These are phyloP conservation scores for Dexiosoma caninum DNA, from an alignment of 2,888 invertebrate species.

Conservation along the genomic window DNA sequence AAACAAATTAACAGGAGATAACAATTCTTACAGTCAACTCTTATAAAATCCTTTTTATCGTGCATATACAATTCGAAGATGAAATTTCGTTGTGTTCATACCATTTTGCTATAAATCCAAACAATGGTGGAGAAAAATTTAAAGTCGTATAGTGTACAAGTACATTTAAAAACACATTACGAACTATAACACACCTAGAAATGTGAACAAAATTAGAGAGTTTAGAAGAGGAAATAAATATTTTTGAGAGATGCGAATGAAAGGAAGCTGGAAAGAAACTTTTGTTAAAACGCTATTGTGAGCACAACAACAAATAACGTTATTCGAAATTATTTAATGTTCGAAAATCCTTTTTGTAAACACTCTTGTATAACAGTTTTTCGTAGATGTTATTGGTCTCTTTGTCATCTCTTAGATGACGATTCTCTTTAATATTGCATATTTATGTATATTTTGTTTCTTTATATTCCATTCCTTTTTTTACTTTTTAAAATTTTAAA, in stretches of 20 bases:
- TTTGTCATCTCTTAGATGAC: not conserved
- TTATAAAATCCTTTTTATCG: slow-evolving; percentile 17
- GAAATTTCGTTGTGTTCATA: slow-evolving; percentile 33
- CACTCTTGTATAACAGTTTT: slow-evolving; percentile 53
- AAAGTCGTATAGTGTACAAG: not conserved
- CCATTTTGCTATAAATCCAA: slow-evolving; percentile 3
- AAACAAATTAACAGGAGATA: not conserved
- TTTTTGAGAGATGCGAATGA: not conserved
- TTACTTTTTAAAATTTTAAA: slow-evolving; percentile 48
- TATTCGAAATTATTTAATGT: slow-evolving; percentile 20
- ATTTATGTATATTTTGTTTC: slow-evolving; percentile 10
- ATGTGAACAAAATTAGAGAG: not conserved
- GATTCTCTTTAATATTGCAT: slow-evolving; percentile 7
- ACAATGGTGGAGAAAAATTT: not conserved
- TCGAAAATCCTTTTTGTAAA: slow-evolving; percentile 11
- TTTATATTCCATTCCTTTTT: slow-evolving; percentile 12
- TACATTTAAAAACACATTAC: not conserved
- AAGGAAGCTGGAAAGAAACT: not conserved
- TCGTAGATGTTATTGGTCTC: not conserved
- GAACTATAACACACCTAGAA: slow-evolving; percentile 52
- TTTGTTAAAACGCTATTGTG: not conserved
- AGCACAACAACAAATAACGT: not conserved
- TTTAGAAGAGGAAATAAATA: not conserved
- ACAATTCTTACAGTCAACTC: not conserved
- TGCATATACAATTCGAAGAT: slow-evolving; percentile 52